Percentiles rank a stretch among this genome's conserved stretches.
phyloP scores from a whole-genome alignment of 2,888 invertebrate genomes.

The Eupeodes latifasciatus region DNA sequence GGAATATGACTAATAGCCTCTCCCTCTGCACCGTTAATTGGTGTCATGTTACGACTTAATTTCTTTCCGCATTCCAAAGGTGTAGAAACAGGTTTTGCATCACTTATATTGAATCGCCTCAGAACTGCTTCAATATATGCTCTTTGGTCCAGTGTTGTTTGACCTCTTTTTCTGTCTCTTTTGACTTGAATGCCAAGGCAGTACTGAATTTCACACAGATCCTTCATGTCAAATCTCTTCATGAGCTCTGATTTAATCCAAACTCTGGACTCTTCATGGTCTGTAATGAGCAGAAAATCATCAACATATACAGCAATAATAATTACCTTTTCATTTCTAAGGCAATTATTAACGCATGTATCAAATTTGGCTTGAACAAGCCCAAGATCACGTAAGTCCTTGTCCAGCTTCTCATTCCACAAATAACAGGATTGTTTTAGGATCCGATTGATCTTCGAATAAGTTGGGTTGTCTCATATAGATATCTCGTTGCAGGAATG shows the following conservation, averaged over 20 bases:
- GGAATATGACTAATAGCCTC: conserved; percentile 34
- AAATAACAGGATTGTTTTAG: conserved; percentile 36
- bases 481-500: conserved; percentile 1
- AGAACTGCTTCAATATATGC: conserved; percentile 22
- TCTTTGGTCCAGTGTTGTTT: conserved; percentile 32
- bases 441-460: conserved; percentile 11
- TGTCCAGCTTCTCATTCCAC: conserved; percentile 43
- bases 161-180: background rate
- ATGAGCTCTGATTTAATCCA: conserved; percentile 7
- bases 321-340: conserved; percentile 9
- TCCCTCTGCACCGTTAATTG: conserved; percentile 41
- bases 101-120: conserved; percentile 37
- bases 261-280: conserved; percentile 3
- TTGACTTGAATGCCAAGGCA: conserved; percentile 14
- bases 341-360: conserved; percentile 37
- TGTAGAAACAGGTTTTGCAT: conserved; percentile 34
- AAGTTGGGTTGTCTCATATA: conserved; percentile 19
- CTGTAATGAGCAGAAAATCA: conserved; percentile 24
- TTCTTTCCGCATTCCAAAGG: conserved; percentile 39
- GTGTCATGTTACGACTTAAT: conserved; percentile 33
- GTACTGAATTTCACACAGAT: conserved; percentile 13
- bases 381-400: conserved; percentile 34
- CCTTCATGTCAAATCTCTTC: conserved; percentile 22
- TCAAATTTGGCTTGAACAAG: conserved; percentile 22
- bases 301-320: background rate